phyloP scores from a whole-genome alignment of 2,888 invertebrate genomes.

The Polydesmus complanatus region DNA sequence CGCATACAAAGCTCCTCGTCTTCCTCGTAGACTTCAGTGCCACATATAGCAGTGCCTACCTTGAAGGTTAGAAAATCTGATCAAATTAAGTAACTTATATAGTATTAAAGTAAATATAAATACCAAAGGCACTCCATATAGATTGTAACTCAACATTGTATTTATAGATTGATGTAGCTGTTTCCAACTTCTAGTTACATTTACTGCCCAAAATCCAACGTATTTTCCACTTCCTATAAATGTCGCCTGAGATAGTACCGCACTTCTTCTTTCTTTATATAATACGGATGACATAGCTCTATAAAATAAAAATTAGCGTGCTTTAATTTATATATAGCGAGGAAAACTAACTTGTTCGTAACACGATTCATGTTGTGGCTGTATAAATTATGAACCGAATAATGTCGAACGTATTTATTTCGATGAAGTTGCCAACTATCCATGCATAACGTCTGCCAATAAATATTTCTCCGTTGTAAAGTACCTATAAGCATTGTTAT shows the following conservation, averaged over 20 bases:
- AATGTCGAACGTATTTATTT: conserved; percentile 25
- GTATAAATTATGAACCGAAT: conserved; percentile 31
- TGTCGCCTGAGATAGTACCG: conserved; percentile 11
- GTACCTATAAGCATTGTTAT: background rate
- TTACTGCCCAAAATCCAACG: conserved; percentile 4
- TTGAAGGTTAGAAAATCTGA: background rate
- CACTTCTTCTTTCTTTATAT: background rate
- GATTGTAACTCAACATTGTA: conserved; percentile 25
- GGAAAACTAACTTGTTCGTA: conserved; percentile 11
- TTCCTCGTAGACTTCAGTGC: conserved; percentile 13
- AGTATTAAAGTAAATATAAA: background rate
- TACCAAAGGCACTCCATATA: conserved; percentile 28
- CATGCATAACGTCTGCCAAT: conserved; percentile 31
- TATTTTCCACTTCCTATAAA: conserved; percentile 14
- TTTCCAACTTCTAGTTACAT: conserved; percentile 7
- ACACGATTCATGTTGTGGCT: conserved; percentile 26
- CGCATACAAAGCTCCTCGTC: conserved; percentile 28
- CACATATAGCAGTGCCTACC: conserved; percentile 18
- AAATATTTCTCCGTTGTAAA: conserved; percentile 5
- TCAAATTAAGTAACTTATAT: background rate
- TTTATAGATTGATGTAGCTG: conserved; percentile 18
- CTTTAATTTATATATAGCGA: background rate
- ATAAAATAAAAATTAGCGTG: background rate
- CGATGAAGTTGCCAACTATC: conserved; percentile 24
- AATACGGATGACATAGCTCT: conserved; percentile 7